phyloP scores from a whole-genome alignment of 2,113 vertebrate species.

The Marmota flaviventris region DNA sequence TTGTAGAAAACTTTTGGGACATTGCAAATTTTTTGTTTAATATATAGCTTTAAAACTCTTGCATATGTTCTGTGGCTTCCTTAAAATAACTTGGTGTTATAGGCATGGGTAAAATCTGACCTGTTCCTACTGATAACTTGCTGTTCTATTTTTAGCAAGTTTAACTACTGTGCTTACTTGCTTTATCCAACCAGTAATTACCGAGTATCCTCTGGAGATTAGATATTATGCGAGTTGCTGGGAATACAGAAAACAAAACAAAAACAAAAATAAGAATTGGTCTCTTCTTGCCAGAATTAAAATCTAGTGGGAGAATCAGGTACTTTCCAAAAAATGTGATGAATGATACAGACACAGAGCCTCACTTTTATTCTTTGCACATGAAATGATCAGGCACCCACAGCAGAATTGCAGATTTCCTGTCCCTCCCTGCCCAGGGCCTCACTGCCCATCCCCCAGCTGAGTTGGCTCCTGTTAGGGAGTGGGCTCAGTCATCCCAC shows the following conservation, averaged over 20 bases:
- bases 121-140: neutral
- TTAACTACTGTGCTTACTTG: neutral
- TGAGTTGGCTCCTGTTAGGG: neutral
- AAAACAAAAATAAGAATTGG: neutral
- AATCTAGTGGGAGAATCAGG: neutral
- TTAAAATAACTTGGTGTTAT: neutral
- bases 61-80: neutral
- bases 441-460: too few species aligned
- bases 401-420: neutral
- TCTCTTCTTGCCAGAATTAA: neutral
- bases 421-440: too few species aligned
- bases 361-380: neutral
- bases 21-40: neutral
- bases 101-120: neutral
- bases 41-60: neutral
- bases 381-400: accelerated
- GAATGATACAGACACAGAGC: too few species aligned
- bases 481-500: neutral
- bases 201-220: neutral
- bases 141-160: neutral
- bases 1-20: neutral
- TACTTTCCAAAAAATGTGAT: too few species aligned
- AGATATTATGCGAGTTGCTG: neutral
- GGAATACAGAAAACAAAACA: neutral
- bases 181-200: neutral